Evolutionary conservation across 2,888 invertebrate genomes (phyloP).

Genomic region (Ecdyonurus torrentis): DNA sequence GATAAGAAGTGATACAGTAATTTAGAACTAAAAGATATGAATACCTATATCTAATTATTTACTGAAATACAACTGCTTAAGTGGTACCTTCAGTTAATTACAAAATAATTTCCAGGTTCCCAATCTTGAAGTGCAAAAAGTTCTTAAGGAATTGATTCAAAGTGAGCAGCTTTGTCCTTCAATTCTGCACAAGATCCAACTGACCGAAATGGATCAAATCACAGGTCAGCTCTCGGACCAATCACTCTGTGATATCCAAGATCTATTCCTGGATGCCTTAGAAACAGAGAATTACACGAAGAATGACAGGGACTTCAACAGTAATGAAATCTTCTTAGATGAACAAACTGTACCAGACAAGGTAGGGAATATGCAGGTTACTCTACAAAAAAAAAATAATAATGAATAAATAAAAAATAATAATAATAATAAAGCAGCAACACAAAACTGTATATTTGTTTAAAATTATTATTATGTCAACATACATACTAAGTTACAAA

Average conservation of each 20-base stretch:
- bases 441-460: too few relatives aligned
- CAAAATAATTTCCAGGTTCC: neutral
- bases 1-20: too few relatives aligned
- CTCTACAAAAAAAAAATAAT: too few relatives aligned
- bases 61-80: too few relatives aligned
- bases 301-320: conserved; percentile 17
- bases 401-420: too few relatives aligned
- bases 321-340: conserved; percentile 30
- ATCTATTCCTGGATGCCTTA: conserved; percentile 25
- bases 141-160: conserved; percentile 9
- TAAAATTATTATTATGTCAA: too few relatives aligned
- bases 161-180: conserved; percentile 27
- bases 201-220: conserved; percentile 29
- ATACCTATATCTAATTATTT: too few relatives aligned
- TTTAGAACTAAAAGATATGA: too few relatives aligned
- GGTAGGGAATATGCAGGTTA: too few relatives aligned
- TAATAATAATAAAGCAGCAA: too few relatives aligned
- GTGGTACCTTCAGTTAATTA: too few relatives aligned
- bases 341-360: conserved; percentile 39
- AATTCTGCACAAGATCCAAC: conserved; percentile 30
- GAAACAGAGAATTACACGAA: conserved; percentile 23
- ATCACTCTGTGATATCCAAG: conserved; percentile 8
- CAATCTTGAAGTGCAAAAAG: neutral
- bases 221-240: conserved; percentile 9
- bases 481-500: too few relatives aligned